These are phyloP conservation scores for Brachionus sp. DNA, from an alignment of 1,140 invertebrate genomes.

Conservation along the genomic window DNA sequence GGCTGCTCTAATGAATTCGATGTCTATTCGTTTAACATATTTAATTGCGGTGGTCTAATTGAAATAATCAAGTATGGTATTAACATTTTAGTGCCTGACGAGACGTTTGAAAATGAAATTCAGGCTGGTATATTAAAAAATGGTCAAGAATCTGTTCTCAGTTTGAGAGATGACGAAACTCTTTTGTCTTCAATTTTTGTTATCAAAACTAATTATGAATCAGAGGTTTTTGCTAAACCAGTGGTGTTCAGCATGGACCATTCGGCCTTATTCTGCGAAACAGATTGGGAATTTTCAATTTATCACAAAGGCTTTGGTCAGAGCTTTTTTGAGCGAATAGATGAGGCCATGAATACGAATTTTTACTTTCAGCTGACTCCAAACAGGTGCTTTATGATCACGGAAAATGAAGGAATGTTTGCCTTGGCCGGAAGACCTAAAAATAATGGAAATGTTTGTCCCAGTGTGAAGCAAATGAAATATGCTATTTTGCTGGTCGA, in stretches of 20 bases:
- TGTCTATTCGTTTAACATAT: background rate
- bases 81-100: background rate
- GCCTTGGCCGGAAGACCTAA: slow-evolving; percentile 7
- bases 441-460: background rate
- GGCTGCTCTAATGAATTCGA: background rate
- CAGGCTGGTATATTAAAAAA: background rate
- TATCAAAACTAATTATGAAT: slow-evolving; percentile 18
- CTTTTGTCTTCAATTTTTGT: slow-evolving; percentile 40
- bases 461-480: slow-evolving; percentile 10
- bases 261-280: background rate
- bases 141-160: background rate
- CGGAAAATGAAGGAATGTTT: background rate
- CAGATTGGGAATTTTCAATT: background rate
- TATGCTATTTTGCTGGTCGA: slow-evolving; percentile 23
- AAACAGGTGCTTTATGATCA: background rate
- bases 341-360: background rate
- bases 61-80: slow-evolving; percentile 9
- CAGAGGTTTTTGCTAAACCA: background rate
- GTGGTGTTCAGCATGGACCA: slow-evolving; percentile 19
- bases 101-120: background rate
- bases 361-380: background rate
- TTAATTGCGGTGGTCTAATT: background rate
- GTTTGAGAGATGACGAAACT: background rate
- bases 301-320: background rate
- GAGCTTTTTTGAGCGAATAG: background rate